Evolutionary conservation across 2,113 vertebrate species (phyloP).

Genomic region (Antechinus stuartii): DNA sequence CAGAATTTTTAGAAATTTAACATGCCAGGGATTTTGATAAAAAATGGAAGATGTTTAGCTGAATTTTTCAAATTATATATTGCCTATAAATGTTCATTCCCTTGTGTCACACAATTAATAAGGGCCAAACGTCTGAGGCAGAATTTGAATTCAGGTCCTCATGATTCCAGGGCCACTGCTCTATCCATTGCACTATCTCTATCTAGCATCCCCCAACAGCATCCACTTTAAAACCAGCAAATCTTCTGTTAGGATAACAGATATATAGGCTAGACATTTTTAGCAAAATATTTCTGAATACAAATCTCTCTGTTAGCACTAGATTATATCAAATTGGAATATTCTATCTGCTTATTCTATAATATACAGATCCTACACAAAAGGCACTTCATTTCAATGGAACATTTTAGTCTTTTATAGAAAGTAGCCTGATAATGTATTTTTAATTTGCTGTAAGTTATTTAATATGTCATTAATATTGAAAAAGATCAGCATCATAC

Average conservation of each 20-base stretch:
- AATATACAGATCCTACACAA: slow-evolving; percentile 32
- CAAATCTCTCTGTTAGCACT: neutral
- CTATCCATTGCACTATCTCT: neutral
- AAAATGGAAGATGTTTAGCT: neutral
- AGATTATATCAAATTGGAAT: neutral
- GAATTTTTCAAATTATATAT: neutral
- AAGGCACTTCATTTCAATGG: slow-evolving; percentile 47
- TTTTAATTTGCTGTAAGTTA: neutral
- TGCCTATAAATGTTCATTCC: neutral
- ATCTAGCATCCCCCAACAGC: neutral
- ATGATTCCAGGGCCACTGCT: neutral
- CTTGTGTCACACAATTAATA: neutral
- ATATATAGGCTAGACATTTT: neutral
- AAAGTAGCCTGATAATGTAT: neutral
- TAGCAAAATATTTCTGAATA: neutral
- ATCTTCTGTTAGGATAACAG: neutral
- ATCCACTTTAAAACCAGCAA: neutral
- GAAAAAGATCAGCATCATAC: slow-evolving; percentile 79
- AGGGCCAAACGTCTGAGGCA: neutral
- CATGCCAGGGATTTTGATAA: neutral
- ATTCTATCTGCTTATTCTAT: slow-evolving; percentile 36
- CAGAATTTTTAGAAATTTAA: neutral
- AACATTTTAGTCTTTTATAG: slow-evolving; percentile 11
- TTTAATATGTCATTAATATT: neutral
- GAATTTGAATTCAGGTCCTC: neutral